Evolutionary conservation across 2,797 vertebrate species (phyloP), one percentile per base, ranked within the genome.

Genomic region (Synanceia verrucosa): DNA sequence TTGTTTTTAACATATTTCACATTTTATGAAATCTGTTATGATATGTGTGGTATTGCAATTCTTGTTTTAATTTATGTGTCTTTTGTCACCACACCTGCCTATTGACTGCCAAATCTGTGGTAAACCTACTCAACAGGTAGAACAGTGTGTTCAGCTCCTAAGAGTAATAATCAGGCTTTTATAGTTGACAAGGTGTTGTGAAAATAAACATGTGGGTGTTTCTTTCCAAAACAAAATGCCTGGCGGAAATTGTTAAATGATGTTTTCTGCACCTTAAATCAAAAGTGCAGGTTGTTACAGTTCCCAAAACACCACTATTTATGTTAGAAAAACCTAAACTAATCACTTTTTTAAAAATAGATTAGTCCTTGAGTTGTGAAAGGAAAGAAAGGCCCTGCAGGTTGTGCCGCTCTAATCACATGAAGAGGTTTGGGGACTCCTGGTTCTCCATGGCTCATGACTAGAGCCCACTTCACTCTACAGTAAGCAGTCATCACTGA

Each of bases 401-500:
- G 19, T 29, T 24, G 2, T n/a, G 5, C 4, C 5, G n/a, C 1
- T 1, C 14, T 52, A 2, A 68, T 83, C 74, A 73, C 79, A 72
- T 66, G 70, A 11, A 9, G 41, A 34, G 28, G 3, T 26, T 8
- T 19, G 23, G 21, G 44, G 63, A 23, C 44, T 29, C 4, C 18
- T 5, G 48, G 21, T 19, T 34, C 43, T 56, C 26, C 73, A 1
- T 13, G 58, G 66, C 44, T 71, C 46, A 5, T 26, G 58, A 39
- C 60, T 41, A 31, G 16, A 50, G 29, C 4, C 23, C 83, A 57
- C 50, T 4, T 1, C 16, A 1, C 16, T 28, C 46, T 33, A 84
- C 82, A 81, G 61, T 65, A 29, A 64, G 66, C 81, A 70, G 65
- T 86, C 82, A 77, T 78, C 82, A 3, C 34, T 2, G 67, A n/a